Evolutionary conservation across 1,140 invertebrate genomes (phyloP).

Genomic region (Homalodisca vitripennis): DNA sequence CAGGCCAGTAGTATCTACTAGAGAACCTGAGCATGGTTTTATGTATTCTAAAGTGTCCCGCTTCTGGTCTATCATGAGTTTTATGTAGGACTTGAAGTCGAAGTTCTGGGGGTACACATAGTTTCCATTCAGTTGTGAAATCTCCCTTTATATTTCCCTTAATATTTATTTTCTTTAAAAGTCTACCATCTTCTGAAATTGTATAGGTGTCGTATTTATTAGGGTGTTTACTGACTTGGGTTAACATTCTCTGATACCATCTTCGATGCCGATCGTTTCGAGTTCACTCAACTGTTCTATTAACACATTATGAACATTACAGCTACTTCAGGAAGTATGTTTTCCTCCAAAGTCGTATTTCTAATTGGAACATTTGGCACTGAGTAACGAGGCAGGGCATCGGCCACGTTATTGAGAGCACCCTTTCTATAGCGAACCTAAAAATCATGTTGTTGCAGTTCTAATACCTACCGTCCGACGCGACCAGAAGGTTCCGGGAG

Average conservation of each 20-base stretch:
- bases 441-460: constrained; percentile 41
- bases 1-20: constrained; percentile 43
- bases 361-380: neutral
- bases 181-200: neutral
- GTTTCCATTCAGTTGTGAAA: constrained; percentile 40
- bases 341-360: neutral
- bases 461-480: constrained; percentile 38
- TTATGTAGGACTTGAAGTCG: constrained; percentile 37
- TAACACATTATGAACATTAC: neutral
- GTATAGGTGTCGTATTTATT: neutral
- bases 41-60: constrained; percentile 40
- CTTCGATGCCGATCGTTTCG: no score
- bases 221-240: neutral
- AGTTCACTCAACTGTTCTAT: neutral
- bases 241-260: constrained; percentile 1
- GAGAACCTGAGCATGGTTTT: constrained; percentile 40
- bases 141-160: neutral
- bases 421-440: constrained; percentile 46
- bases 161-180: no score
- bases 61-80: constrained; percentile 40
- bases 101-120: constrained; percentile 38
- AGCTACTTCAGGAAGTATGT: neutral
- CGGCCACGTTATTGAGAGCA: constrained; percentile 43
- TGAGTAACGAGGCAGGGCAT: constrained; percentile 37
- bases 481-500: constrained; percentile 44